These are phyloP conservation scores for Coendou prehensilis DNA, from an alignment of 2,797 vertebrate genomes.

Conservation along the genomic window DNA sequence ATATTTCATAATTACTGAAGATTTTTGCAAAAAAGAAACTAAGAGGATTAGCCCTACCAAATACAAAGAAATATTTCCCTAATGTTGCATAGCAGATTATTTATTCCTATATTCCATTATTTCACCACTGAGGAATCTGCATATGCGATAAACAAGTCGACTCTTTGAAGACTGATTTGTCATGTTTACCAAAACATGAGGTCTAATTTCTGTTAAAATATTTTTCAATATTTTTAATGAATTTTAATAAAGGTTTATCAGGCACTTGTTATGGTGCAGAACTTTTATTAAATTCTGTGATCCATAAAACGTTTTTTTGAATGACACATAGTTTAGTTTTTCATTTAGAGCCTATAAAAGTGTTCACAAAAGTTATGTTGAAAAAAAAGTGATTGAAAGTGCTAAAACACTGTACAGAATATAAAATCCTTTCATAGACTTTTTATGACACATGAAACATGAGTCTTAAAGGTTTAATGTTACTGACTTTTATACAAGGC, in stretches of 20 bases:
- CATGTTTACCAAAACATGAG: constrained; percentile 86
- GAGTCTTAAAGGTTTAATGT: constrained; percentile 94
- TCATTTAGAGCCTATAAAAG: constrained; percentile 94
- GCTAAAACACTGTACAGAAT: constrained; percentile 93
- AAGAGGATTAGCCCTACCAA: constrained; percentile 24
- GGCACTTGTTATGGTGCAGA: constrained; percentile 91
- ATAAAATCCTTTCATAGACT: constrained; percentile 94
- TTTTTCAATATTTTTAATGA: constrained; percentile 91
- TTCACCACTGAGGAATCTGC: constrained; percentile 66
- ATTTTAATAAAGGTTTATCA: constrained; percentile 93
- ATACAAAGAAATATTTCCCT: constrained; percentile 71
- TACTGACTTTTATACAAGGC: constrained; percentile 93
- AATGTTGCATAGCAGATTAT: constrained; percentile 55
- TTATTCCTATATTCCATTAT: constrained; percentile 72
- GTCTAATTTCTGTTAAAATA: constrained; percentile 88
- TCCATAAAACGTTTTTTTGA: constrained; percentile 93
- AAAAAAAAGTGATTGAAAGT: constrained; percentile 93
- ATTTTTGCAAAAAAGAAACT: constrained; percentile 69
- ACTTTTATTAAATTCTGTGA: constrained; percentile 93
- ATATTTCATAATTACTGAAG: constrained; percentile 66
- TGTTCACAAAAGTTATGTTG: constrained; percentile 94
- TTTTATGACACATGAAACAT: constrained; percentile 94
- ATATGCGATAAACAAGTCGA: constrained; percentile 73
- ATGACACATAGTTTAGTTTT: constrained; percentile 94
- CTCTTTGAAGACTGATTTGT: constrained; percentile 78